Percentiles rank a stretch among this genome's conserved stretches.
Evolutionary conservation across 2,888 invertebrate species (phyloP).

Genomic region (Unio pictorum): DNA sequence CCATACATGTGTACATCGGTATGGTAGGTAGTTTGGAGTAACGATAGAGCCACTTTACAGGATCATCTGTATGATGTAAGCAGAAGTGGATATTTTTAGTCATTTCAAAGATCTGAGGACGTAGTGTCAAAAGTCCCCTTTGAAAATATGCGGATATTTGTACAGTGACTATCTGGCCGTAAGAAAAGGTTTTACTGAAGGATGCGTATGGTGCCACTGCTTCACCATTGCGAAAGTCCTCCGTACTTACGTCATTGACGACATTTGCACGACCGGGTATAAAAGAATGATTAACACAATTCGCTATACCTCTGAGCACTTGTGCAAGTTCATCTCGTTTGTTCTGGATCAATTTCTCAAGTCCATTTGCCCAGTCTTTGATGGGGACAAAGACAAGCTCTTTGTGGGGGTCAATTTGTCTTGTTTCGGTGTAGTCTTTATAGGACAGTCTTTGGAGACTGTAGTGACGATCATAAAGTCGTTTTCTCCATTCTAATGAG

Average conservation of each 20-base stretch:
- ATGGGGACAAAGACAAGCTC: background rate
- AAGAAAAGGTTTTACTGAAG: slow-evolving; percentile 9
- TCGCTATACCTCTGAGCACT: background rate
- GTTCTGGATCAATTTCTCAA: background rate
- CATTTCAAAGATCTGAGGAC: slow-evolving; percentile 21
- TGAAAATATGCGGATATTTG: slow-evolving; percentile 23
- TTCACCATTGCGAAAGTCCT: background rate
- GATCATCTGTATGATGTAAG: slow-evolving; percentile 24
- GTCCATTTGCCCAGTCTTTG: background rate
- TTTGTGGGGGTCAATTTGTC: background rate
- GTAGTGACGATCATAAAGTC: slow-evolving; percentile 5
- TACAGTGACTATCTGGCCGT: slow-evolving; percentile 24
- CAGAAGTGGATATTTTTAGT: slow-evolving; percentile 25
- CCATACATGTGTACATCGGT: slow-evolving; percentile 11
- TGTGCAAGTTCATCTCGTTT: background rate
- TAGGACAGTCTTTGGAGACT: slow-evolving; percentile 5
- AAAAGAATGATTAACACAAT: no score
- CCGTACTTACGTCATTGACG: slow-evolving; percentile 6
- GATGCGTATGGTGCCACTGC: background rate
- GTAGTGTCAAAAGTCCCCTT: slow-evolving; percentile 20
- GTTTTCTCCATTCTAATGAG: slow-evolving; percentile 5
- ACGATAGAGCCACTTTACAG: slow-evolving; percentile 17
- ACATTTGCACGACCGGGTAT: no score
- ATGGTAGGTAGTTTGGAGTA: slow-evolving; percentile 21
- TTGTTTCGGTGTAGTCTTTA: slow-evolving; percentile 2